Percentiles rank a stretch among this genome's conserved stretches.
These are phyloP conservation scores for Cerastis rubricosa DNA, from an alignment of 2,888 invertebrate species.

Conservation along the genomic window DNA sequence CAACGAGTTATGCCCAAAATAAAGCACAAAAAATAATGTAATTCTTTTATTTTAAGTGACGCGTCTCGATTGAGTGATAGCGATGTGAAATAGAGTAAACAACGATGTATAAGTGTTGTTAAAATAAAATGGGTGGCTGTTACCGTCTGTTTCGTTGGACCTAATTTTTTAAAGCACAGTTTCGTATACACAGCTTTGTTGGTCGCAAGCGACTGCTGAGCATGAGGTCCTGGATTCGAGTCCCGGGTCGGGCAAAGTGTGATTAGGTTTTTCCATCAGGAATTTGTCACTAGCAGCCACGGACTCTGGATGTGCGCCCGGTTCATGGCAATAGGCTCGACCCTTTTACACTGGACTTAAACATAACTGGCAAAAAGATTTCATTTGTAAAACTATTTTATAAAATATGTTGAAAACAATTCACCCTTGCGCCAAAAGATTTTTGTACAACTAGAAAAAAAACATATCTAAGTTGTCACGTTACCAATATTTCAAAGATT, in stretches of 20 bases:
- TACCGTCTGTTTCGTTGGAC: conserved; percentile 4
- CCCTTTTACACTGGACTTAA: too few species aligned
- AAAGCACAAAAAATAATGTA: conserved; percentile 37
- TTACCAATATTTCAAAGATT: not conserved
- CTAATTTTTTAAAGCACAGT: conserved; percentile 20
- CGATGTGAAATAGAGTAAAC: conserved; percentile 41
- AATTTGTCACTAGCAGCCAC: too few species aligned
- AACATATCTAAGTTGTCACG: not conserved
- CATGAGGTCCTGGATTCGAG: too few species aligned
- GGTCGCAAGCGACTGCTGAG: too few species aligned
- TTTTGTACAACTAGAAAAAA: not conserved
- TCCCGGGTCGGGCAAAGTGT: too few species aligned
- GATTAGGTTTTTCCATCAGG: too few species aligned
- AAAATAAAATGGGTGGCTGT: conserved; percentile 20
- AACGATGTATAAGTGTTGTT: conserved; percentile 40
- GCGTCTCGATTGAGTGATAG: conserved; percentile 47
- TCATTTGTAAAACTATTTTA: not conserved
- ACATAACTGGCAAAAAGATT: too few species aligned
- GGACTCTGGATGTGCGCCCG: too few species aligned
- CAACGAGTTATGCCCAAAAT: conserved; percentile 26
- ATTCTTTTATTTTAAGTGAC: conserved; percentile 44
- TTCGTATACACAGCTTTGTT: not conserved
- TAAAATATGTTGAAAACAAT: not conserved
- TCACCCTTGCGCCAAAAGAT: not conserved
- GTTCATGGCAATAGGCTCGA: too few species aligned